Evolutionary conservation across 2,797 vertebrate genomes (phyloP).

Genomic region (Neosalanx taihuensis): DNA sequence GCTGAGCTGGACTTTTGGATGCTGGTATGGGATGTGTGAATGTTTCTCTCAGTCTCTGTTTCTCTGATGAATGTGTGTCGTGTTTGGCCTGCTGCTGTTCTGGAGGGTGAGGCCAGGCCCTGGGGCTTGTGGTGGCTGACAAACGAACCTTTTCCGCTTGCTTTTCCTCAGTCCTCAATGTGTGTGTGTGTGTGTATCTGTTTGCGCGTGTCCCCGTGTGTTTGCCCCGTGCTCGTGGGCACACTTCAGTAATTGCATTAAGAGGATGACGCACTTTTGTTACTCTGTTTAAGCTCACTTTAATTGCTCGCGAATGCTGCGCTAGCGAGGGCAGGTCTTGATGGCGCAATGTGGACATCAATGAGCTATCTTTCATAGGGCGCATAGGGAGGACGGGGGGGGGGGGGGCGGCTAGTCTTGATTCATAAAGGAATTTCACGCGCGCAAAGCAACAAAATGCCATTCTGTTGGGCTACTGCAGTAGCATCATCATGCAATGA

Average conservation of each 20-base stretch:
- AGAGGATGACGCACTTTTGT: conserved; percentile 81
- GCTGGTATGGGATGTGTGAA: neutral
- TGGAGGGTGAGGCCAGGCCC: conserved; percentile 33
- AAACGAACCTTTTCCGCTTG: conserved; percentile 52
- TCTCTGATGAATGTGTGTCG: conserved; percentile 34
- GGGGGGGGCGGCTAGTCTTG: conserved; percentile 52
- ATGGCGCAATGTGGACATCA: conserved; percentile 70
- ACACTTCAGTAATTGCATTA: conserved; percentile 78
- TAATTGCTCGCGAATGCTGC: conserved; percentile 81
- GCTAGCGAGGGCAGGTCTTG: conserved; percentile 64
- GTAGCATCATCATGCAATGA: conserved; percentile 66
- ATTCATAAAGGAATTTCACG: conserved; percentile 69
- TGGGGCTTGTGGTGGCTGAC: conserved; percentile 37
- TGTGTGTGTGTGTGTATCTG: conserved; percentile 7
- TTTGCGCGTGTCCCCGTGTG: conserved; percentile 50
- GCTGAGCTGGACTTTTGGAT: neutral
- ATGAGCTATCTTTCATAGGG: conserved; percentile 74
- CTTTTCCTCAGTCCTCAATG: conserved; percentile 25
- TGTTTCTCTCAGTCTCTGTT: neutral
- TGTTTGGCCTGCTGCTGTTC: conserved; percentile 27
- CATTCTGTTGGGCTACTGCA: conserved; percentile 62
- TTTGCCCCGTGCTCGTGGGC: conserved; percentile 55
- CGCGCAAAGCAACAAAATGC: conserved; percentile 64
- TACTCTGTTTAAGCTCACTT: conserved; percentile 80
- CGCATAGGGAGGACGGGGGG: conserved; percentile 47